phyloP scores from a whole-genome alignment of 2,113 vertebrate species.

The Hippocampus barbouri region DNA sequence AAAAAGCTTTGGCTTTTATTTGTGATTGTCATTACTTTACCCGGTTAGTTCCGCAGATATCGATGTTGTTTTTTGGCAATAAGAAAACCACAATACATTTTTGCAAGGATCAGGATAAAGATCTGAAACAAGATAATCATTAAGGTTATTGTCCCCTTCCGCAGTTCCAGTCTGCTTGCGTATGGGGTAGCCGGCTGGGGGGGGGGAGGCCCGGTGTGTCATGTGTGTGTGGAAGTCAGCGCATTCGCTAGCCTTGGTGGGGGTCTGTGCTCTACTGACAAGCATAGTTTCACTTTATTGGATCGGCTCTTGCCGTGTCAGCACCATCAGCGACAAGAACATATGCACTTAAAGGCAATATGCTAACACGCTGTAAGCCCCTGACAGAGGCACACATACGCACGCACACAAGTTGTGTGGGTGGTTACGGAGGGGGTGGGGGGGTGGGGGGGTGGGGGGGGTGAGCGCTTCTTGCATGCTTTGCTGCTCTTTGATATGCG shows the following conservation, averaged over 20 bases:
- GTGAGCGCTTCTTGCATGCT: conserved; percentile 48
- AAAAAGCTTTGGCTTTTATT: background rate
- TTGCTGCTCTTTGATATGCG: conserved; percentile 73
- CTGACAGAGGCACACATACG: conserved; percentile 37
- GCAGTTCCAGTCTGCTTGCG: background rate
- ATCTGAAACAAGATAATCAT: background rate
- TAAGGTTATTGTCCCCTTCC: background rate
- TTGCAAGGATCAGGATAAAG: no score
- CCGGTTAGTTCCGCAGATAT: background rate
- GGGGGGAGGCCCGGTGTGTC: background rate
- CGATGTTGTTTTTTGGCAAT: no score
- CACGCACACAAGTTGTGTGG: background rate
- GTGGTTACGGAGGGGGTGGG: background rate
- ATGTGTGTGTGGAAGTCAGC: background rate
- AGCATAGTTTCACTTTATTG: background rate
- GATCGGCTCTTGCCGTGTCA: background rate
- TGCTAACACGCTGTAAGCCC: conserved; percentile 42
- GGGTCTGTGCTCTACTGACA: background rate
- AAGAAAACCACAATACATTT: background rate
- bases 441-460: background rate
- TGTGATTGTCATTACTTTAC: background rate
- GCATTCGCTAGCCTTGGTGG: background rate
- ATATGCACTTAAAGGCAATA: conserved; percentile 32
- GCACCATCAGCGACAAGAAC: conserved; percentile 1
- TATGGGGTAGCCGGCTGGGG: background rate